Evolutionary conservation across 1,140 invertebrate species (phyloP), one percentile per base, ranked within the genome.

Genomic region (Ectropis grisescens): DNA sequence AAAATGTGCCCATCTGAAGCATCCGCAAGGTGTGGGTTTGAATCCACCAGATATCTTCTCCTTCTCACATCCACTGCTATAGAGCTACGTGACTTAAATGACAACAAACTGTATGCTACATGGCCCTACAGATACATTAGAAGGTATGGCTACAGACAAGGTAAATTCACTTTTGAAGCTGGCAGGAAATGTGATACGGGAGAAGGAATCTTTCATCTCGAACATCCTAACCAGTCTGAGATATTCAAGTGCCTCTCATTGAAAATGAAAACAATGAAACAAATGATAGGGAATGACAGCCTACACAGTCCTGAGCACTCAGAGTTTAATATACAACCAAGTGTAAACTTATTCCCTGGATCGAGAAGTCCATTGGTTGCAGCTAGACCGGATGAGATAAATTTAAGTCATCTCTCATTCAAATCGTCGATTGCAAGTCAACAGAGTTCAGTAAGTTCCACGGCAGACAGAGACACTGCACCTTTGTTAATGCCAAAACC

Each of bases 161-260:
- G 91, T 22, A 92, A 89, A 59, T 95, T 96, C 59, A 93, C 91
- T 11, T 94, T 96, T 76, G 93, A 95, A 85, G 93, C 93, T n/a
- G 94, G 94, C 2, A 83, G 93, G 41, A 94, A 94, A 70, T 95
- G 93, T 78, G 86, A 89, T 41, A 92, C 92, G 2, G 94, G 94
- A 1, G 93, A 94, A 82, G 94, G 94, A 1, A 86, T 88, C 7
- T 95, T 95, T 64, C 88, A 88, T 34, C 81, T 95, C 41, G 88
- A 92, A 56, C 89, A 93, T 53, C 87, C 86, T 5, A 91, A 92
- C 58, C 89, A 90, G 29, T 89, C 91, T 47, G 91, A 93, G 69
- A 92, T 94, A 36, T 93, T 91, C 41, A 85, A 89, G 34, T 92
- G 90, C 62, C 84, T 93, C 35, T 89, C 89, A 1, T 84, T 88